Conservation (phyloP, 92 coral and sea anemone genomes). For the Palythoa grandis region DNA sequence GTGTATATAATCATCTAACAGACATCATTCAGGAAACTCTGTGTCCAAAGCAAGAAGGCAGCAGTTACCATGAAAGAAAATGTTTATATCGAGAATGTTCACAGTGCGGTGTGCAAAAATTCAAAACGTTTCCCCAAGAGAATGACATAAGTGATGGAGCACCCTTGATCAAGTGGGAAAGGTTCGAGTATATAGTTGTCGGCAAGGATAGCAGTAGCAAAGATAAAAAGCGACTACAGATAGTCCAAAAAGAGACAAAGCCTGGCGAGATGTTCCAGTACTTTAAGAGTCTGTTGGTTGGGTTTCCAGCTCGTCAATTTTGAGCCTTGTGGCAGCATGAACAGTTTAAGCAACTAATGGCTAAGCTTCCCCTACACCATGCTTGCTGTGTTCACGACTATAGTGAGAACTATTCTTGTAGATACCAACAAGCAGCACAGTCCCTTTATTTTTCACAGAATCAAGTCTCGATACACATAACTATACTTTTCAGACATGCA, state of each 20-base stretch:
- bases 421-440: constrained; percentile 1
- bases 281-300: constrained; percentile 7
- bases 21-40: too few relatives aligned
- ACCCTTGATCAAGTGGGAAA: background rate
- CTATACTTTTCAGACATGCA: constrained; percentile 33
- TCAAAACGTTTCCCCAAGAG: background rate
- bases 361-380: background rate
- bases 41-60: background rate
- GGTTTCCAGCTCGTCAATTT: constrained; percentile 16
- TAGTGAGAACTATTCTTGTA: constrained; percentile 26
- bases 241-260: constrained; percentile 4
- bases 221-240: background rate
- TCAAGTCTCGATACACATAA: constrained; percentile 33
- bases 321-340: constrained; percentile 30
- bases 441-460: constrained; percentile 35
- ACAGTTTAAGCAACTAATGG: background rate
- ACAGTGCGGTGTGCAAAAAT: background rate
- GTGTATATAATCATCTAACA: too few relatives aligned
- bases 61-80: background rate
- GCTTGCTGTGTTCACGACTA: background rate
- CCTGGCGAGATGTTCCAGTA: constrained; percentile 14
- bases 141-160: background rate
- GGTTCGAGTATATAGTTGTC: background rate
- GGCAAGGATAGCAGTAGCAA: constrained; percentile 3
- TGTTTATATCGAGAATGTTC: constrained; percentile 6